Evolutionary conservation across 1,140 invertebrate genomes (phyloP).

Genomic region (Paraescarpia echinospica): DNA sequence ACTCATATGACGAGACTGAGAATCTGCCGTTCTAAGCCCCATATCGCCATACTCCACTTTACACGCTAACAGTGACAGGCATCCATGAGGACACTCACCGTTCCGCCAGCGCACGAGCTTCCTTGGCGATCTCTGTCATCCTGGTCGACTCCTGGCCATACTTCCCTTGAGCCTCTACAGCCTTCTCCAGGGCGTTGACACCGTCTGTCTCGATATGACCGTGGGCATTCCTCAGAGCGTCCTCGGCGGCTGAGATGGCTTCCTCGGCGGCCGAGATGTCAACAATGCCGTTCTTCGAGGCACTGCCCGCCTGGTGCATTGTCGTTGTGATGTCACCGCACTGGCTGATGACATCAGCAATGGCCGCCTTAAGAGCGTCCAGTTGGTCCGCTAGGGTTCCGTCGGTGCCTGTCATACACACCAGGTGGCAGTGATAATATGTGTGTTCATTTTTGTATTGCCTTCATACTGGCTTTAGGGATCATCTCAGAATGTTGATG

Average conservation of each 20-base stretch:
- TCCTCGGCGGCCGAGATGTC: conserved; percentile 72
- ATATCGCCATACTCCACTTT: too few species aligned
- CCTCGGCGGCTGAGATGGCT: conserved; percentile 72
- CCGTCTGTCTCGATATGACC: conserved; percentile 81
- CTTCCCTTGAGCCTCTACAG: conserved; percentile 77
- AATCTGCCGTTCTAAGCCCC: too few species aligned
- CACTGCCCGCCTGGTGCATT: conserved; percentile 33
- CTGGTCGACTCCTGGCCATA: conserved; percentile 87
- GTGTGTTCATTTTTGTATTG: too few species aligned
- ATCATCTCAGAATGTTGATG: too few species aligned
- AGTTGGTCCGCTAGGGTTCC: conserved; percentile 7
- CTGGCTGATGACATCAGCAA: conserved; percentile 43
- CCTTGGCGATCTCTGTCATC: conserved; percentile 86
- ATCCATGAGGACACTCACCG: conserved; percentile 61
- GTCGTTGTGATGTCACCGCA: conserved; percentile 41
- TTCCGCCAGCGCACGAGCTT: conserved; percentile 79
- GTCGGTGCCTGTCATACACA: background rate
- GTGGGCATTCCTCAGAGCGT: conserved; percentile 64
- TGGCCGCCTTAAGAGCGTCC: conserved; percentile 33
- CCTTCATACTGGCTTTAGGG: too few species aligned
- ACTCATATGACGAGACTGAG: too few species aligned
- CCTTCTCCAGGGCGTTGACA: conserved; percentile 73
- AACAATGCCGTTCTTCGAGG: conserved; percentile 57
- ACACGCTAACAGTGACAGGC: too few species aligned
- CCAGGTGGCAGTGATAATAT: too few species aligned